Percentiles rank a stretch among this genome's conserved stretches.
Evolutionary conservation across 64 coral and sea anemone species (phyloP).

Genomic region (Catalaphyllia jardinei): DNA sequence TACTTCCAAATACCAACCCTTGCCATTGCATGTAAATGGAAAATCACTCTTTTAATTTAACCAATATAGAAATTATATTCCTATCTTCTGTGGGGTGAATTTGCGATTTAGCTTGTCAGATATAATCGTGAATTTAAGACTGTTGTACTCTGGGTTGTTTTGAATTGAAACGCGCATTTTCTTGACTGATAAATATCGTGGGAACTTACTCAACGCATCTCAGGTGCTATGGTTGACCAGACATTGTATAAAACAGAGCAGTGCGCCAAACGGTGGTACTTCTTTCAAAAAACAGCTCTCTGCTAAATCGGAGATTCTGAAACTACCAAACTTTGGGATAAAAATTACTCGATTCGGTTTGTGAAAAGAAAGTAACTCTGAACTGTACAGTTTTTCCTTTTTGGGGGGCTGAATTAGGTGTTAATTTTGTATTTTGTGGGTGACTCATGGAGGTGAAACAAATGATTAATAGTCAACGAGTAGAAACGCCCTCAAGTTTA

Average conservation of each 20-base stretch:
- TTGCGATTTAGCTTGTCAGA: neutral
- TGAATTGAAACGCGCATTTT: neutral
- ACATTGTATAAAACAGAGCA: neutral
- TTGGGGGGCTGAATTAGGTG: too few relatives aligned
- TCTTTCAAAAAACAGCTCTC: neutral
- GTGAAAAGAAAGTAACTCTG: too few relatives aligned
- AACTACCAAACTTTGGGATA: too few relatives aligned
- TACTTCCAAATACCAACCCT: neutral
- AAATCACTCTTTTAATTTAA: neutral
- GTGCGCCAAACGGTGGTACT: neutral
- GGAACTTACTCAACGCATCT: neutral
- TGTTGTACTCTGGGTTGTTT: neutral
- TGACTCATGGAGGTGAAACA: too few relatives aligned
- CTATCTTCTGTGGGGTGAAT: neutral
- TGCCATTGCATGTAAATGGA: neutral
- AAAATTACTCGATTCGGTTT: too few relatives aligned
- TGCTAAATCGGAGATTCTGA: neutral
- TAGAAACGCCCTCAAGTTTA: too few relatives aligned
- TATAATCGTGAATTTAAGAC: neutral
- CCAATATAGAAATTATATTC: neutral
- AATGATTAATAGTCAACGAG: too few relatives aligned
- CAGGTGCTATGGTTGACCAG: neutral
- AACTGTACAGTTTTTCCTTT: too few relatives aligned
- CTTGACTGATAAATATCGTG: neutral
- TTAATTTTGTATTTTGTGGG: too few relatives aligned